Conservation (phyloP, 1,140 invertebrate species). For the Hylaeus volcanicus region DNA sequence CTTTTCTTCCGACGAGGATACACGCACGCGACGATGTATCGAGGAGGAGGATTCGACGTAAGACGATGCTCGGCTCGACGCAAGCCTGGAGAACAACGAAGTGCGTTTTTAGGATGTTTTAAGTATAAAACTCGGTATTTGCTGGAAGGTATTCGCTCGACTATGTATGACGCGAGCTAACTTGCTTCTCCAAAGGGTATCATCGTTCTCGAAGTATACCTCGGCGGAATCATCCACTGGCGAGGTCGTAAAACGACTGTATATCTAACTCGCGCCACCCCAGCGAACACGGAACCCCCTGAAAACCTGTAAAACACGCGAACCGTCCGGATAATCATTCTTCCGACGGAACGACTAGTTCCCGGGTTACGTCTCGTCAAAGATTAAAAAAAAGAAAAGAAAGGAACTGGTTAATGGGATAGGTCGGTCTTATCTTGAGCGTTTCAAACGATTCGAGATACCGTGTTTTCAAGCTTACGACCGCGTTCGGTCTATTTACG, state of each 20-base stretch:
- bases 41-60: conserved; percentile 1
- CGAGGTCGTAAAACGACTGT: conserved; percentile 56
- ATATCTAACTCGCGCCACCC: conserved; percentile 48
- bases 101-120: conserved; percentile 18
- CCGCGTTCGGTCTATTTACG: conserved; percentile 12
- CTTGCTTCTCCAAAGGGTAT: conserved; percentile 53
- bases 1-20: background rate
- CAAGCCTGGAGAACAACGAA: conserved; percentile 7
- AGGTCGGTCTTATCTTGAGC: conserved; percentile 45
- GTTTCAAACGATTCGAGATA: conserved; percentile 16
- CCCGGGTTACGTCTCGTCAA: conserved; percentile 54
- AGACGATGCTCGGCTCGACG: conserved; percentile 8
- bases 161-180: conserved; percentile 17
- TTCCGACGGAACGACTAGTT: conserved; percentile 59
- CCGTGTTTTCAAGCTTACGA: conserved; percentile 14
- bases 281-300: conserved; percentile 52
- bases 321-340: conserved; percentile 60
- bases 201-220: conserved; percentile 43
- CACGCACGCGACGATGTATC: background rate
- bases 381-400: conserved; percentile 45
- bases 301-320: conserved; percentile 67
- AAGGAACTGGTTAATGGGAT: conserved; percentile 51
- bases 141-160: conserved; percentile 1
- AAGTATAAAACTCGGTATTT: conserved; percentile 36
- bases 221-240: conserved; percentile 41